Evolutionary conservation across 1,140 invertebrate genomes (phyloP).

Genomic region (Panulirus ornatus): DNA sequence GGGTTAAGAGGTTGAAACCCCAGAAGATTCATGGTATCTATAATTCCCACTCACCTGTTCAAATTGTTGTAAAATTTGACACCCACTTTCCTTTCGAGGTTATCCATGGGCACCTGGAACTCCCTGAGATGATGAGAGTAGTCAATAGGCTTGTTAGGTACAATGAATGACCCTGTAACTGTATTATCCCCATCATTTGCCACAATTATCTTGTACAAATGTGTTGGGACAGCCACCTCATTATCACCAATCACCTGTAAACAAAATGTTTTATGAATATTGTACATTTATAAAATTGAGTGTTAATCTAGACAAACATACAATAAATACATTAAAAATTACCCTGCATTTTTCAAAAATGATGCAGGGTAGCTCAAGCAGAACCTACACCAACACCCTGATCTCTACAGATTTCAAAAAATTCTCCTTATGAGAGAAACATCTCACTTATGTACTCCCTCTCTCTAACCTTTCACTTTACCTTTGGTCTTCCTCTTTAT

Average conservation of each 20-base stretch:
- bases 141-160: constrained; percentile 32
- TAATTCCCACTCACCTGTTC: constrained; percentile 1
- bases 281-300: background rate
- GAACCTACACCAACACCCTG: too few relatives aligned
- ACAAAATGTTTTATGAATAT: background rate
- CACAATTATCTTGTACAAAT: constrained; percentile 38
- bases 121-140: constrained; percentile 51
- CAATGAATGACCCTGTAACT: constrained; percentile 12
- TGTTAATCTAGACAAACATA: too few relatives aligned
- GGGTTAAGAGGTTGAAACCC: too few relatives aligned
- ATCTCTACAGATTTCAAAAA: too few relatives aligned
- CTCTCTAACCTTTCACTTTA: too few relatives aligned
- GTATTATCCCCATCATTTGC: background rate
- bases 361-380: too few relatives aligned
- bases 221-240: constrained; percentile 36
- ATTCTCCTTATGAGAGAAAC: too few relatives aligned
- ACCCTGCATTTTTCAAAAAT: too few relatives aligned
- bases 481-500: too few relatives aligned
- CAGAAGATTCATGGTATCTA: too few relatives aligned
- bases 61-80: constrained; percentile 25
- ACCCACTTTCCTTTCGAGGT: constrained; percentile 25
- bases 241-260: constrained; percentile 40
- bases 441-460: too few relatives aligned
- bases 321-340: too few relatives aligned
- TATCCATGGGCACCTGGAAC: constrained; percentile 22